Base-by-base conservation (phyloP, 2,888 invertebrate genomes). In the Drosophila nr. perissopoda region DNA sequence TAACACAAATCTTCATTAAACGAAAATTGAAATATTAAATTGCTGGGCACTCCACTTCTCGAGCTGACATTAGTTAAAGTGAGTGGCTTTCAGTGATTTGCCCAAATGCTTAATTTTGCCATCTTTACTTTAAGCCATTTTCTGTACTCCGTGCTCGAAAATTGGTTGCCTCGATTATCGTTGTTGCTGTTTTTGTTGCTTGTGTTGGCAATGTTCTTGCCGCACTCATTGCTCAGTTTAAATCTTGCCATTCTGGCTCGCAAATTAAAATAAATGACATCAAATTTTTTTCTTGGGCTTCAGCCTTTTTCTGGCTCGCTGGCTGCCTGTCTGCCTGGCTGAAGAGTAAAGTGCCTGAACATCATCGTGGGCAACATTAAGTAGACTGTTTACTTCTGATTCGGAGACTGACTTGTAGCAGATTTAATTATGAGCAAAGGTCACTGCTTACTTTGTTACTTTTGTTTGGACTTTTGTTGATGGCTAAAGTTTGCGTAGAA, bases 181-280 rank as follows among this genome's bases (percentile, higher is more conserved):
- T 34, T 33, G 31, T n/a, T 53, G 18, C 13, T 53, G 16, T 4
- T 40, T 16, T 34, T 58, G 46, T 36, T 59, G 46, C 56, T 73
- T 54, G 27, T 54, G 21, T 61, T 42, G 58, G 70, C 46, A 57
- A 70, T 51, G 29, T 52, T 64, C 63, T 56, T 57, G 59, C 54
- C 40, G 49, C 66, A 68, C 74, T 80, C 82, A 74, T 78, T 76
- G 75, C 70, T 76, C 79, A 74, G 71, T 74, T 72, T 76, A 83
- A 74, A 69, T 72, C 85, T 61, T 64, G 74, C 65, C 85, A 81
- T 69, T 81, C 76, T 80, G 74, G 74, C 80, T 80, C 66, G 74
- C 76, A 86, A 86, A 86, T 86, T 85, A 86, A 85, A 88, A 86
- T 79, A 80, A 86, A 86, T 83, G 72, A 71, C 72, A 78, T 74